Evolutionary conservation across 1,140 invertebrate genomes (phyloP), one percentile per base, ranked within the genome.

Genomic region (Trichogramma pretiosum): DNA sequence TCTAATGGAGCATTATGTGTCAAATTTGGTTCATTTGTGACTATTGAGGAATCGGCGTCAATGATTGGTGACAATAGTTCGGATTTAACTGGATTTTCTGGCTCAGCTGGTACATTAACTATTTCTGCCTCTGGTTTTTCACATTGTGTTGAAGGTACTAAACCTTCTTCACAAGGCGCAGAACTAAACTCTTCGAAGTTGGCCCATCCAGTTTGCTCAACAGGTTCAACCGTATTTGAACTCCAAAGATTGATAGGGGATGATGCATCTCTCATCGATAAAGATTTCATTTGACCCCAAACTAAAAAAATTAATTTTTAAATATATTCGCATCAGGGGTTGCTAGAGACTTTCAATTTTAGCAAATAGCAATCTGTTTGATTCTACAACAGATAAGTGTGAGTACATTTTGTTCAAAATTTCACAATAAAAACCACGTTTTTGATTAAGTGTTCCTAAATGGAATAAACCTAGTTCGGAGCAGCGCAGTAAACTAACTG

Each of bases 131-230:
- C 21, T 9, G 16, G 16, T 32, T 55, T 39, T 30, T 51, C 49
- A 10, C 18, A 33, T 18, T 49, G 30, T 32, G 57, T 37, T 22
- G 43, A 40, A 39, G 44, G 45, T 40, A 26, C 37, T 30, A 32
- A 41, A 5, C 51, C 52, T 21, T 59, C 54, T 46, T 55, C 54
- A 34, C 43, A 58, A 14, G 61, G 47, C 21, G 60, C 46, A 48
- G 46, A 58, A 23, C 63, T 64, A 22, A 68, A 67, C 54, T 63
- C 59, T 34, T 68, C 65, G 54, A 72, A 70, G 56, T 70, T 68
- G 14, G 68, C 68, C 69, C 68, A 72, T 17, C 59, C 65, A 13
- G 61, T 56, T 11, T 56, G 55, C 47, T 68, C 64, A 30, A 60
- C 45, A 11, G 62, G 47, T 38, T 63, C 55, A 36, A 57, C 40